phyloP scores from a whole-genome alignment of 2,888 invertebrate species.

The Lacanobia oleracea region DNA sequence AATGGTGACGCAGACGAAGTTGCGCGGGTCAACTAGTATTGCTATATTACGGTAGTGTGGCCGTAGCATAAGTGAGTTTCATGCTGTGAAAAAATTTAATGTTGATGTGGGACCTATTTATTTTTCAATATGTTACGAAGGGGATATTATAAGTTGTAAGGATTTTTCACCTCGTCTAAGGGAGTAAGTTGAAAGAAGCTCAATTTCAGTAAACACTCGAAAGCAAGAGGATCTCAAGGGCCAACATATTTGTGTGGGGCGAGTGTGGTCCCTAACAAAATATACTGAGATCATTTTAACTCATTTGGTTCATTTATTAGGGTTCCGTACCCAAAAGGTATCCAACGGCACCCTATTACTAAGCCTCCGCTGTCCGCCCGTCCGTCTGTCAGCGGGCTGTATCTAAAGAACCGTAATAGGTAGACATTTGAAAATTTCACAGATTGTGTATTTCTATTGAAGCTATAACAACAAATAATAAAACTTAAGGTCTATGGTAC shows the following conservation, averaged over 20 bases:
- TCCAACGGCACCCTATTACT: no score
- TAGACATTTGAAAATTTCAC: no score
- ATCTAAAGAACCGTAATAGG: no score
- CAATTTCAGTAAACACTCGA: slow-evolving; percentile 64
- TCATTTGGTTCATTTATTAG: neutral
- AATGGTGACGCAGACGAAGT: no score
- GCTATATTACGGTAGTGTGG: no score
- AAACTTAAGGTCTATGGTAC: no score
- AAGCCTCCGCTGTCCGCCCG: no score
- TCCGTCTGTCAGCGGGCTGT: no score
- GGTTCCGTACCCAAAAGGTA: no score
- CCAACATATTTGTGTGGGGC: slow-evolving; percentile 66
- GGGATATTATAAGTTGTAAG: slow-evolving; percentile 7
- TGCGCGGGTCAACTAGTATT: no score
- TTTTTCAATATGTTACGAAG: neutral
- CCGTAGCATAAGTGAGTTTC: neutral
- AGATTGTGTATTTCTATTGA: no score
- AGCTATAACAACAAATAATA: no score
- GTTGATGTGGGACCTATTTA: neutral
- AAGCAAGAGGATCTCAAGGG: slow-evolving; percentile 56
- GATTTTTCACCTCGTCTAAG: slow-evolving; percentile 20
- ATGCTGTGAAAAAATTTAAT: neutral
- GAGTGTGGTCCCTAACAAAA: slow-evolving; percentile 46
- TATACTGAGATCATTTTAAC: neutral
- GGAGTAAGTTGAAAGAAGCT: slow-evolving; percentile 58